Evolutionary conservation across 2,888 invertebrate genomes (phyloP).

Genomic region (Callimorpha dominula): DNA sequence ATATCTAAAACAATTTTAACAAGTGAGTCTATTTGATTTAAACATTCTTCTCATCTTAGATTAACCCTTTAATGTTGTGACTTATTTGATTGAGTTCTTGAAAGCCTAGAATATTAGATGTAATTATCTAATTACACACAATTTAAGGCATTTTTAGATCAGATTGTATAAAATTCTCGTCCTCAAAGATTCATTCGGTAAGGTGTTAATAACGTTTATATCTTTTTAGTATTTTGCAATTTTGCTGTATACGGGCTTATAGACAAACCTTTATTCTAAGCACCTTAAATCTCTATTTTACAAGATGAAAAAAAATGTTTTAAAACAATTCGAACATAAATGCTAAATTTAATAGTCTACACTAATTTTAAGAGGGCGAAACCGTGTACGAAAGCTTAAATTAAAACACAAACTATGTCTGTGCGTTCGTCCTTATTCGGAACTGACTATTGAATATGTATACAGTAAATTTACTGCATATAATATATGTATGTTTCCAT

Average conservation of each 20-base stretch:
- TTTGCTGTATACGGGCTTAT: no score
- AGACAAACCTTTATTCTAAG: no score
- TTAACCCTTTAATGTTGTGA: background rate
- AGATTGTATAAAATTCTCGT: slow-evolving; percentile 22
- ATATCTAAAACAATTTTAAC: no score
- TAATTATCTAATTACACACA: slow-evolving; percentile 32
- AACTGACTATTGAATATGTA: slow-evolving; percentile 52
- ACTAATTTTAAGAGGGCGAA: no score
- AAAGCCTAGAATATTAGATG: slow-evolving; percentile 18
- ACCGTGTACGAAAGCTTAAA: background rate
- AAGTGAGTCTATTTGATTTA: no score
- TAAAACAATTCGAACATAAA: no score
- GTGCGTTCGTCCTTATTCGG: slow-evolving; percentile 35
- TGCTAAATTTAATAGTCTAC: no score
- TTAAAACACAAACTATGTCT: slow-evolving; percentile 22
- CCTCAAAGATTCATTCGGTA: slow-evolving; percentile 23
- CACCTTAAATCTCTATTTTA: no score
- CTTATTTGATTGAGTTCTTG: background rate
- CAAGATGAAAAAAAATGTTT: no score
- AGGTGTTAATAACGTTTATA: background rate
- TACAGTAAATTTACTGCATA: slow-evolving; percentile 40
- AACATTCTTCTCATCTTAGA: no score
- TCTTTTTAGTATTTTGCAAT: no score
- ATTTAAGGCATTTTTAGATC: no score
- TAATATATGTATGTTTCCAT: slow-evolving; percentile 29